phyloP scores from a whole-genome alignment of 2,797 vertebrate genomes.

The Sebastes vulpes region DNA sequence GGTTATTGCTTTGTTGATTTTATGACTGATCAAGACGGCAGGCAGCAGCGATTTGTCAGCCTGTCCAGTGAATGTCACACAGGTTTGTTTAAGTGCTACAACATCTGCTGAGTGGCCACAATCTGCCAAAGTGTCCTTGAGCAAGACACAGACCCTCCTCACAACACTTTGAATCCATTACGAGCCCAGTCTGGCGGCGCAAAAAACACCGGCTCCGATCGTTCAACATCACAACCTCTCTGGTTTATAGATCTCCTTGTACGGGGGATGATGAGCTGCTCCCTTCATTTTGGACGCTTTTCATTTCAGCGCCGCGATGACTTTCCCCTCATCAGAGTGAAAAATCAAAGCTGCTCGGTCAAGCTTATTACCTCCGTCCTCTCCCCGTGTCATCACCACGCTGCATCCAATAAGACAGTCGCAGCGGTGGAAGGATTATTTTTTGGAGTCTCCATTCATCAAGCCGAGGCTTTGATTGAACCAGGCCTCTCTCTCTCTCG shows the following conservation, averaged over 20 bases:
- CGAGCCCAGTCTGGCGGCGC: neutral
- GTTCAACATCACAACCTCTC: too few relatives aligned
- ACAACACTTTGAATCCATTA: neutral
- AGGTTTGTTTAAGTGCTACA: neutral
- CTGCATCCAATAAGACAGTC: neutral
- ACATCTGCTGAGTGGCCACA: neutral
- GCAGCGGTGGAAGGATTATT: neutral
- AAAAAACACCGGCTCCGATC: too few relatives aligned
- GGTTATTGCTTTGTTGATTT: neutral
- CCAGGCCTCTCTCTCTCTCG: neutral
- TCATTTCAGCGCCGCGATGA: constrained; percentile 24
- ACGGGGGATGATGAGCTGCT: constrained; percentile 23
- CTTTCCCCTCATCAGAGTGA: neutral
- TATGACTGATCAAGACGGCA: neutral
- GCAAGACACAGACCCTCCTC: neutral
- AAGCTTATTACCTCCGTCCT: neutral
- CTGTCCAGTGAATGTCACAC: neutral
- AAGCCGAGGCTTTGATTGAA: neutral
- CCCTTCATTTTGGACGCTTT: constrained; percentile 33
- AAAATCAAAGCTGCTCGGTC: neutral
- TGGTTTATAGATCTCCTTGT: neutral
- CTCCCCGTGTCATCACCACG: neutral
- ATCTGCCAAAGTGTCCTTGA: constrained; percentile 24
- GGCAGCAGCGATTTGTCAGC: neutral
- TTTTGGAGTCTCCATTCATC: neutral